phyloP scores from a whole-genome alignment of 2,888 invertebrate genomes.

The Dicyrtomina minuta region DNA sequence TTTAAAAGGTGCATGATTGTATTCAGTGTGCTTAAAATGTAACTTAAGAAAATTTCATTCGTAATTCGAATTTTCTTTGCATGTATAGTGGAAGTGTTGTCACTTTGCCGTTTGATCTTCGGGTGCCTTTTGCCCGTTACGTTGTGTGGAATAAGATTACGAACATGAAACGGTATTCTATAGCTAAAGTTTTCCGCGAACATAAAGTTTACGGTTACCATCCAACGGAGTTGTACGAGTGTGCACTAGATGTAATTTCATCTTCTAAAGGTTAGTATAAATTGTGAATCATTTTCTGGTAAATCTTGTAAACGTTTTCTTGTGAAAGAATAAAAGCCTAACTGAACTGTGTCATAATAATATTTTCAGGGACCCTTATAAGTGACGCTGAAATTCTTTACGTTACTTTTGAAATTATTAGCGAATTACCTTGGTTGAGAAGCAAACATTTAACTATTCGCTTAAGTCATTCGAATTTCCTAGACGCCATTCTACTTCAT shows the following conservation, averaged over 20 bases:
- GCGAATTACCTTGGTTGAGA: slow-evolving; percentile 66
- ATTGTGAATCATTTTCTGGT: no score
- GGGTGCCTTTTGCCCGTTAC: slow-evolving; percentile 77
- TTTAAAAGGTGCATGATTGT: no score
- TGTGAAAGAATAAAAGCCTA: no score
- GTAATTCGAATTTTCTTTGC: no score
- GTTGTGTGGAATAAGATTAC: slow-evolving; percentile 77
- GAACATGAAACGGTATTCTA: slow-evolving; percentile 77
- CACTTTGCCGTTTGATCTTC: slow-evolving; percentile 79
- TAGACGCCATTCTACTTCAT: slow-evolving; percentile 74
- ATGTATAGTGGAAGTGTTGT: slow-evolving; percentile 81
- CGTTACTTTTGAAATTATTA: slow-evolving; percentile 72
- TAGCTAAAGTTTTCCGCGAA: slow-evolving; percentile 84
- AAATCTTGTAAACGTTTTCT: no score
- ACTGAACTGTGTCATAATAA: no score
- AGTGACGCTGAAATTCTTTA: slow-evolving; percentile 83
- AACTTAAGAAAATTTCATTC: no score
- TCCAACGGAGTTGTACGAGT: slow-evolving; percentile 85
- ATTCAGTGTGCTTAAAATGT: no score
- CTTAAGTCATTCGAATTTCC: slow-evolving; percentile 75
- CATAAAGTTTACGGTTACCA: slow-evolving; percentile 71
- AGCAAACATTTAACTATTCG: slow-evolving; percentile 69
- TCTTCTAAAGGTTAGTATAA: slow-evolving; percentile 60
- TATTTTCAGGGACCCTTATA: slow-evolving; percentile 66
- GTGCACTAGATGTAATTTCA: slow-evolving; percentile 89